Percentiles rank a stretch among this genome's conserved stretches.
These are phyloP conservation scores for Setophaga coronata DNA, from an alignment of 2,113 vertebrate species.

Conservation along the genomic window DNA sequence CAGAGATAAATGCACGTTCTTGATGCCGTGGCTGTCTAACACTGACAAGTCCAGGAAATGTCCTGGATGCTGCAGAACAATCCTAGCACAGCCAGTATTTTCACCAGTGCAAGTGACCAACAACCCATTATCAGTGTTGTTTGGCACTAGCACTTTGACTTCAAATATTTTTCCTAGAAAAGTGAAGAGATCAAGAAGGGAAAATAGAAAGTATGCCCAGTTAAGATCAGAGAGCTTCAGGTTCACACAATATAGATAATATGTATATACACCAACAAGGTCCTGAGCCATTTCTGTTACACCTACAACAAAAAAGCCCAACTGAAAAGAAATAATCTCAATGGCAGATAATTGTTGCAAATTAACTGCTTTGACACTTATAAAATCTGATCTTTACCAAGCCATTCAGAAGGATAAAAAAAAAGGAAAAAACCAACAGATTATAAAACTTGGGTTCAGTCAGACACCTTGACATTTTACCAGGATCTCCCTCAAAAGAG, in stretches of 20 bases:
- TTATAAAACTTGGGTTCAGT: constrained; percentile 48
- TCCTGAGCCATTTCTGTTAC: background rate
- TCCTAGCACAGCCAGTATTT: background rate
- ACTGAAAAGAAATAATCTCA: background rate
- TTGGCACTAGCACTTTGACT: background rate
- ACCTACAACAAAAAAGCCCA: background rate
- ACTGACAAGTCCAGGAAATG: constrained; percentile 35
- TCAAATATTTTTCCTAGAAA: background rate
- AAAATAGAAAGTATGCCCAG: background rate
- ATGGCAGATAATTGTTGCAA: background rate
- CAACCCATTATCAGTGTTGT: background rate
- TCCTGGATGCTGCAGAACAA: background rate
- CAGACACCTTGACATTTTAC: constrained; percentile 67
- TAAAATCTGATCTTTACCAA: constrained; percentile 22
- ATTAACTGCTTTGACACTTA: background rate
- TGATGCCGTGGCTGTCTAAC: background rate
- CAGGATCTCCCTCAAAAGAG: constrained; percentile 69
- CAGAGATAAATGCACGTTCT: background rate
- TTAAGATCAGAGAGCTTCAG: constrained; percentile 26
- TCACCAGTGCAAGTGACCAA: constrained; percentile 1
- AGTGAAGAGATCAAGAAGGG: background rate
- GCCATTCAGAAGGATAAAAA: constrained; percentile 18
- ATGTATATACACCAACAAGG: background rate
- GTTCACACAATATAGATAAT: background rate
- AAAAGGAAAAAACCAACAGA: background rate